Percentiles rank a stretch among this genome's conserved stretches.
phyloP scores from a whole-genome alignment of 2,797 vertebrate species.

The Meda fulgida region DNA sequence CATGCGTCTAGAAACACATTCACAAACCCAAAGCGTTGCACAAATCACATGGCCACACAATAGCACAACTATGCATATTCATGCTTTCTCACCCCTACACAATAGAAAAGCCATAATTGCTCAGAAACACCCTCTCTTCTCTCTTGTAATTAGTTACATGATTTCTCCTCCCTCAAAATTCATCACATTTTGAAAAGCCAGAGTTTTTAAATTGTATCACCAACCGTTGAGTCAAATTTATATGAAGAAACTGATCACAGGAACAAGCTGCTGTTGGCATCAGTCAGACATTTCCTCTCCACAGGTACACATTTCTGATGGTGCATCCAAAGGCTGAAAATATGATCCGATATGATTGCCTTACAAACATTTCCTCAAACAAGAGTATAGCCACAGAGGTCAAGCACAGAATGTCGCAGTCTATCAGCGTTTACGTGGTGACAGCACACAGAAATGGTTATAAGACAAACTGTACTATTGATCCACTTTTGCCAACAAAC shows the following conservation, averaged over 20 bases:
- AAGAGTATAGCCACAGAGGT: conserved; percentile 24
- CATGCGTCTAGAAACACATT: background rate
- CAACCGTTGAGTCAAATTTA: background rate
- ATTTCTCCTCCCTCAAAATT: background rate
- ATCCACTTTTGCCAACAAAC: conserved; percentile 70
- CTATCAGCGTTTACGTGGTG: conserved; percentile 21
- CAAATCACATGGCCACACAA: background rate
- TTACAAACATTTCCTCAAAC: conserved; percentile 16
- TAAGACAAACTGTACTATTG: conserved; percentile 64
- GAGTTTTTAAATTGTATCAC: background rate
- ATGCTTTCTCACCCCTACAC: background rate
- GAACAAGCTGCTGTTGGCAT: conserved; percentile 7
- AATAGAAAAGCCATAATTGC: background rate
- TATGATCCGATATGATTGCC: conserved; percentile 4
- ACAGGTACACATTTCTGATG: conserved; percentile 12
- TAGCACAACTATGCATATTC: background rate
- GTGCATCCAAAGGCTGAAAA: background rate
- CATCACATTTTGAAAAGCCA: background rate
- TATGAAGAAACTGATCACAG: background rate
- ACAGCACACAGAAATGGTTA: conserved; percentile 49
- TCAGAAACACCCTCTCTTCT: background rate
- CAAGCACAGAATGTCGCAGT: conserved; percentile 16
- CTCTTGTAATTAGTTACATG: background rate
- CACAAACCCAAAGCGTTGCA: background rate
- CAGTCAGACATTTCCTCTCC: background rate